A percentile compares a stretch with the other conserved stretches of the same genome.
Conservation (phyloP, 2,113 vertebrate genomes). For the Mesitornis unicolor region DNA sequence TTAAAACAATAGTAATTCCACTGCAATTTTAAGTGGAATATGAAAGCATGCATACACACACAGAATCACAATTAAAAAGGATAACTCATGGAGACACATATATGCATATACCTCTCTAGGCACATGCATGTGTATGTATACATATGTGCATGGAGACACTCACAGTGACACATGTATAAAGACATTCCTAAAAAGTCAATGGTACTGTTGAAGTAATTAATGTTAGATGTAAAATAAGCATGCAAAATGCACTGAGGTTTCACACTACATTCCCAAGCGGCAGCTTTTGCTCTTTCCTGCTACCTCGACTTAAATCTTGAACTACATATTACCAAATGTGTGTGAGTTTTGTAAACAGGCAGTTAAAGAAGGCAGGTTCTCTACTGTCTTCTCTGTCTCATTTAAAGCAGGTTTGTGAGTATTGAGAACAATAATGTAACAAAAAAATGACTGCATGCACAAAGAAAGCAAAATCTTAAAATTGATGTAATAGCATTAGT, state of each 20-base stretch:
- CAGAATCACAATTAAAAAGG: background rate
- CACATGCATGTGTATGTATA: no score
- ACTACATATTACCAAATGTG: background rate
- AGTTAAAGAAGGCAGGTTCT: background rate
- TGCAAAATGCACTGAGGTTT: background rate
- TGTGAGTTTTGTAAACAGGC: background rate
- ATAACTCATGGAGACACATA: background rate
- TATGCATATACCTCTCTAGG: accelerated
- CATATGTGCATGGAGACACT: background rate
- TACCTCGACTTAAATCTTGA: background rate
- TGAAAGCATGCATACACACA: background rate
- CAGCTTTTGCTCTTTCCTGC: background rate
- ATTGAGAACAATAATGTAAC: background rate
- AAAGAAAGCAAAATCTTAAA: background rate
- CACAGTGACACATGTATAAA: background rate
- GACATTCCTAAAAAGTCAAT: background rate
- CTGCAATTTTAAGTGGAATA: background rate
- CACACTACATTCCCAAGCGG: background rate
- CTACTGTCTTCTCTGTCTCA: background rate
- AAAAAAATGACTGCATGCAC: background rate
- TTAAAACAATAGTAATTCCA: background rate
- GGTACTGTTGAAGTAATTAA: background rate
- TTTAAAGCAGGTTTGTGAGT: background rate
- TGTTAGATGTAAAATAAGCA: background rate
- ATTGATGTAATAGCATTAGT: background rate